Evolutionary conservation across 2,888 invertebrate species (phyloP).

Genomic region (Sinhomidia bicolor): DNA sequence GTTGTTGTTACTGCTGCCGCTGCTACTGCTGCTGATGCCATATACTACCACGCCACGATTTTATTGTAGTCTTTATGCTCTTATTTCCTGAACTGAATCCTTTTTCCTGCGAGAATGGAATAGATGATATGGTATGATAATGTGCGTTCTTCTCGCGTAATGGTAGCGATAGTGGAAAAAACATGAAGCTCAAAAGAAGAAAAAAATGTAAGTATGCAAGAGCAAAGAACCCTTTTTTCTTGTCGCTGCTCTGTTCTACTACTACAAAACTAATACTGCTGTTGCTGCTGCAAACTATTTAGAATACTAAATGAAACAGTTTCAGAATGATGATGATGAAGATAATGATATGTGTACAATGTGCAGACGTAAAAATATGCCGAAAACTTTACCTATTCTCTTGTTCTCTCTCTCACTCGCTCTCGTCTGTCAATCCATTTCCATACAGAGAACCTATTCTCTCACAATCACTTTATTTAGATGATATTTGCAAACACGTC

Average conservation of each 20-base stretch:
- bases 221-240: constrained; percentile 70
- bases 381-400: constrained; percentile 56
- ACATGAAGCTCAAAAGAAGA: constrained; percentile 8
- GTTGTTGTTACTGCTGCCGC: too few relatives aligned
- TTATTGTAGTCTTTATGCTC: constrained; percentile 53
- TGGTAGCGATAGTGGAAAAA: constrained; percentile 33
- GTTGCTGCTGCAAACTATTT: constrained; percentile 39
- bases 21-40: too few relatives aligned
- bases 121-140: constrained; percentile 55
- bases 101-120: constrained; percentile 57
- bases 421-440: constrained; percentile 61
- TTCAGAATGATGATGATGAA: constrained; percentile 29
- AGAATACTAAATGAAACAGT: constrained; percentile 50
- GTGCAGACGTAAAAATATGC: constrained; percentile 57
- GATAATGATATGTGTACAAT: neutral
- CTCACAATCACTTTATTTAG: constrained; percentile 14
- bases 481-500: constrained; percentile 62
- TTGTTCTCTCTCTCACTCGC: too few relatives aligned
- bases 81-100: constrained; percentile 68
- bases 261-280: too few relatives aligned
- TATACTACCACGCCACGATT: constrained; percentile 22
- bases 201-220: constrained; percentile 50
- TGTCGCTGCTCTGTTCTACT: constrained; percentile 18
- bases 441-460: constrained; percentile 38
- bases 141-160: neutral